Conservation (phyloP, 2,113 vertebrate genomes). For the Poecile atricapillus region DNA sequence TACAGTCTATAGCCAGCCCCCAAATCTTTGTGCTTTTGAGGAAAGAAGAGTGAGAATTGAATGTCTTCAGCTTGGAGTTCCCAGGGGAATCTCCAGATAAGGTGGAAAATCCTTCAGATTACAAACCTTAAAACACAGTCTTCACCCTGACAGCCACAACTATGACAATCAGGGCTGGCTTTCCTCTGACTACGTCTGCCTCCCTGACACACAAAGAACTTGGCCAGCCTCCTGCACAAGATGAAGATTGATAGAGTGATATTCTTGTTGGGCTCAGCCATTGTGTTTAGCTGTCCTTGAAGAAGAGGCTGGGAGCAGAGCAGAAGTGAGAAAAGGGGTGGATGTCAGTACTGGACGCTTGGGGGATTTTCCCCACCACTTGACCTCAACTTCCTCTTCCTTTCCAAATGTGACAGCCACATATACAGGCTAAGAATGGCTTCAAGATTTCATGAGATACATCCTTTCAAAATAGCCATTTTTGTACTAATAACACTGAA, state of each 20-base stretch:
- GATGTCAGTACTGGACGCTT: background rate
- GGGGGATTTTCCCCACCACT: background rate
- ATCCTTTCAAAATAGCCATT: background rate
- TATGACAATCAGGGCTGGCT: too few relatives aligned
- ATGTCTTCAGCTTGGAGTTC: too few relatives aligned
- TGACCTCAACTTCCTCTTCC: background rate
- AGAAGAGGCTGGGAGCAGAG: rapidly evolving
- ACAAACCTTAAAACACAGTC: too few relatives aligned
- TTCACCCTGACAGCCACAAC: too few relatives aligned
- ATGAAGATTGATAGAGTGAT: background rate
- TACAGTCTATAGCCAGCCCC: too few relatives aligned
- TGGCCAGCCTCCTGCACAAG: background rate
- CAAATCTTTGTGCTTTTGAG: too few relatives aligned
- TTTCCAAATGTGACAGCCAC: background rate
- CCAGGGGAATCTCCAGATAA: too few relatives aligned
- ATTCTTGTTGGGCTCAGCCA: background rate
- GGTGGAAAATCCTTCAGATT: too few relatives aligned
- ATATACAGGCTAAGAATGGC: background rate
- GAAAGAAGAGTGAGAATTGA: too few relatives aligned
- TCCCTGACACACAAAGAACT: too few relatives aligned
- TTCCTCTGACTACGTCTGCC: too few relatives aligned
- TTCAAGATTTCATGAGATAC: background rate
- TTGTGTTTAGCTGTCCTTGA: background rate
- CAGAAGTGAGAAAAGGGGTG: background rate
- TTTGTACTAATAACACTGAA: background rate